Base-by-base conservation (phyloP, 2,888 invertebrate species). In the Synanthedon vespiformis region DNA sequence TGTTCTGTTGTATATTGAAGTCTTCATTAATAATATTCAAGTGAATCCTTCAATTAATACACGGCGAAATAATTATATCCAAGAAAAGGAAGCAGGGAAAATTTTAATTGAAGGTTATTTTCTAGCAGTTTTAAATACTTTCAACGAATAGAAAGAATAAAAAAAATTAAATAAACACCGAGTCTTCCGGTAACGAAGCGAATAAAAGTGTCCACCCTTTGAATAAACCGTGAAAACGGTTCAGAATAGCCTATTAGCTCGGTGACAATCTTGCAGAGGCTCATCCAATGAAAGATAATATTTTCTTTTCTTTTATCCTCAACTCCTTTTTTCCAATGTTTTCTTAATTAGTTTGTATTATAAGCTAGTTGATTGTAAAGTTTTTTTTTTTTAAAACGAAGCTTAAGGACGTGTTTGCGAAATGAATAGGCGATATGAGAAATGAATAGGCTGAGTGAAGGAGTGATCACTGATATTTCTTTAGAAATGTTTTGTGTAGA, bases 301-400 rank as follows among this genome's bases (percentile, higher is more conserved):
- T 80, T 82, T 77, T 80, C 77, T 80, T 82, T 77, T 80, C 77
- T 80, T 78, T 80, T 82, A 83, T 80, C 79, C 74, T 68, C 67
- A 74, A 70, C 72, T 68, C 64, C 61, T 60, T 64, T 60, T 60
- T 64, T 61, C 64, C 63, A 67, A 68, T 65, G 61, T 62, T 64
- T 34, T 64, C 68, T 67, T 80, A 80, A 82, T 82, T 78, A 79
- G 74, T 79, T 80, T 77, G 77, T 65, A 14, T 44, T 34, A 34
- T 8, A 34, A 34, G 6, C 34, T 10, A 34, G 34, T 34, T 1
- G 10, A 34, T 34, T 34, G 34, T 34, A 34, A 34, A 34, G 34
- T 27, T 27, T 27, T 27, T 27, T 27, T 27, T 27, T 27, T 27
- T 27, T 27, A 3, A 27, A 27, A 27, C 27, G n/a, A n/a, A n/a